phyloP scores from a whole-genome alignment of 2,888 invertebrate species.

The Pristionchus exspectatus region DNA sequence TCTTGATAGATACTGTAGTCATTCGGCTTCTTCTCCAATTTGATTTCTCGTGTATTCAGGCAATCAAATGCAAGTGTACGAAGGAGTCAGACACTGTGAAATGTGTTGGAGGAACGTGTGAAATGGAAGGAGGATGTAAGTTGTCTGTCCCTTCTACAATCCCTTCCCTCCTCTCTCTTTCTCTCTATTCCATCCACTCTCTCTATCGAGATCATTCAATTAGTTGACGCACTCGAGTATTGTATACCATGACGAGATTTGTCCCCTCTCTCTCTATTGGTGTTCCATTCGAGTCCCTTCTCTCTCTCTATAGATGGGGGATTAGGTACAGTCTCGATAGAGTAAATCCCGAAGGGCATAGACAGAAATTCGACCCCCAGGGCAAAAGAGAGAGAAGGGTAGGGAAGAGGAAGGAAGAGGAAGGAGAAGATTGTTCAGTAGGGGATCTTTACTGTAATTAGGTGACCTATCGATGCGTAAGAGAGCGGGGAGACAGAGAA shows the following conservation, averaged over 20 bases:
- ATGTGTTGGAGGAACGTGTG: constrained; percentile 68
- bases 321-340: constrained; percentile 20
- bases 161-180: neutral
- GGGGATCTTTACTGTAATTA: constrained; percentile 21
- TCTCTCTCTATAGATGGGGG: neutral
- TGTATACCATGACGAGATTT: constrained; percentile 23
- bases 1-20: neutral
- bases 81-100: constrained; percentile 70
- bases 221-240: constrained; percentile 31
- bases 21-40: neutral
- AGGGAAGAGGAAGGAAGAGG: neutral
- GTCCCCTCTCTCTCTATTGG: neutral
- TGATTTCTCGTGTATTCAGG: constrained; percentile 1
- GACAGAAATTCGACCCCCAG: too few species aligned
- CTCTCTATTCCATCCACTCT: constrained; percentile 25
- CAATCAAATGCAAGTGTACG: constrained; percentile 69
- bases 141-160: constrained; percentile 5
- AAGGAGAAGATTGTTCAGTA: neutral
- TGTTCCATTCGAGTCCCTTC: neutral
- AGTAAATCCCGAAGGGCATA: neutral
- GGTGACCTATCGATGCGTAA: neutral
- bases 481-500: neutral
- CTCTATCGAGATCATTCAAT: neutral
- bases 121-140: constrained; percentile 68
- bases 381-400: neutral